Conservation (phyloP, 1,140 invertebrate genomes). For the Conus ventricosus region DNA sequence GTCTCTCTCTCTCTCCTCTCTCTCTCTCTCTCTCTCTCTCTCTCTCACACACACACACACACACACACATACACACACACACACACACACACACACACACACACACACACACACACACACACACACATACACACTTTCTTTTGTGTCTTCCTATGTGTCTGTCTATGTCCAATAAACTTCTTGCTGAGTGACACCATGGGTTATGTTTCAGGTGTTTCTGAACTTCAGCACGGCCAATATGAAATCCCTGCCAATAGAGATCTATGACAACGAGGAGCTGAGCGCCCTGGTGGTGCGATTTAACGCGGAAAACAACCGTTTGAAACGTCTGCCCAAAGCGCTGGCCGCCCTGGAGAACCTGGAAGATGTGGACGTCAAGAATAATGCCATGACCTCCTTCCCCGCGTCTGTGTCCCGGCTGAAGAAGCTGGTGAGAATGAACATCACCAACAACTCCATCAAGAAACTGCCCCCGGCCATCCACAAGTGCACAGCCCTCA, state of each 20-base stretch:
- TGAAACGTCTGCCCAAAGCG: conserved; percentile 67
- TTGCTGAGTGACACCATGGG: no score
- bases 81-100: no score
- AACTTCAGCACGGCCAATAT: conserved; percentile 66
- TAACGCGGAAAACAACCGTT: conserved; percentile 68
- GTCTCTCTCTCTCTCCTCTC: no score
- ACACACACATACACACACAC: no score
- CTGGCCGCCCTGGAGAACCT: conserved; percentile 62
- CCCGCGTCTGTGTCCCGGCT: conserved; percentile 66
- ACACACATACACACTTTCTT: no score
- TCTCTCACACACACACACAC: no score
- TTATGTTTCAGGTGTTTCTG: conserved; percentile 48
- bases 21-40: no score
- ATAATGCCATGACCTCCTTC: conserved; percentile 66
- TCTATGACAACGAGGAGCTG: conserved; percentile 72
- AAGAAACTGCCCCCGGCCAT: conserved; percentile 69
- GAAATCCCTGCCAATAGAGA: conserved; percentile 68
- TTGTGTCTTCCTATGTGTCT: no score
- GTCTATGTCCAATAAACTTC: no score
- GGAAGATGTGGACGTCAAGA: conserved; percentile 65
- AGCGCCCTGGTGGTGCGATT: conserved; percentile 59
- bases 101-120: no score
- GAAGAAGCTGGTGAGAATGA: conserved; percentile 63
- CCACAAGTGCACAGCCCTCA: conserved; percentile 65
- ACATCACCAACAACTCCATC: conserved; percentile 69